Conservation (phyloP, 2,113 vertebrate species). For the mouse (Mus musculus) region GRCm39 chr10:6376501-6377000, state of each 20-base stretch:
- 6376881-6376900: not conserved
- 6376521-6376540: no score
- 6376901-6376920: not conserved
- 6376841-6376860: not conserved
- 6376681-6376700: not conserved
- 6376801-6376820: not conserved
- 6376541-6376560: no score
- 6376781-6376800: slow-evolving; percentile 7
- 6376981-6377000: no score
- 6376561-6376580: no score
- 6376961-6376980: not conserved
- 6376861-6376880: not conserved
- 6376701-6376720: not conserved
- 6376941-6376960: not conserved
- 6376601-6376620: not conserved
- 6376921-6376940: not conserved
- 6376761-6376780: not conserved
- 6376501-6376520: no score
- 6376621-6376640: not conserved
- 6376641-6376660: not conserved
- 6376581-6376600: no score
- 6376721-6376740: not conserved
- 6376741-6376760: not conserved
- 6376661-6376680: not conserved
- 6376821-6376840: not conserved